Base-by-base conservation (phyloP, 2,113 vertebrate genomes). In the Fulmarus glacialis region DNA sequence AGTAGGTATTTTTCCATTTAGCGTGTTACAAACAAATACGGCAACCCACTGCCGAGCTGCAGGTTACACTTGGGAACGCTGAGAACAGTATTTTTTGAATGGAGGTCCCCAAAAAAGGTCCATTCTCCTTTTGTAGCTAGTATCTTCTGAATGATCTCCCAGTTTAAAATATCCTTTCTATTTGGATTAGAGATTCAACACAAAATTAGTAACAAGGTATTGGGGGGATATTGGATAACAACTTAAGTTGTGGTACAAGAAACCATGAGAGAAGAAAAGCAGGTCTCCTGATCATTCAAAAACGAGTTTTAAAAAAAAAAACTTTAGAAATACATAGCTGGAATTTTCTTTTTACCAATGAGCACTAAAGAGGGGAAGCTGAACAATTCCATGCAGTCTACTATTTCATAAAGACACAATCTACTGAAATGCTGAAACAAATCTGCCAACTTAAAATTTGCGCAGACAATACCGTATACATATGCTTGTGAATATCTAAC, bases 401-500 rank as follows among this genome's bases (percentile, higher is more conserved):
- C 24, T 75, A 4, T 26, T 89, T 78, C n/a, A 55, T 9, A 48
- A 58, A 82, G 16, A 38, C n/a, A 56, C 14, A 29, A 42, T 8
- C 23, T 43, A 42, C 9, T 30, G n/a, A 73, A 75, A 48, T 17
- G 26, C 27, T 53, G 40, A 68, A 88, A 68, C 30, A 80, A 53
- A 12, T 58, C 67, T 2, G 26, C 17, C 27, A 50, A 3, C 26
- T 55, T 48, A n/a, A 3, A 68, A 8, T 26, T n/a, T 43, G 23
- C 8, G 43, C 0, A 6, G 50, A 29, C 2, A 0, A 36, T 12
- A 53, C n/a, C 20, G 27, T 3, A 29, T 4, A 50, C 15, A 22
- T 1, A 2, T 2, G 2, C 21, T 24, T 77, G 58, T 20, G 38
- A 59, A 64, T 56, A 36, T 18, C 15, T 64, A 74, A 78, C 34